Base-by-base conservation (phyloP, 2,113 vertebrate genomes). In the Puma concolor region DNA sequence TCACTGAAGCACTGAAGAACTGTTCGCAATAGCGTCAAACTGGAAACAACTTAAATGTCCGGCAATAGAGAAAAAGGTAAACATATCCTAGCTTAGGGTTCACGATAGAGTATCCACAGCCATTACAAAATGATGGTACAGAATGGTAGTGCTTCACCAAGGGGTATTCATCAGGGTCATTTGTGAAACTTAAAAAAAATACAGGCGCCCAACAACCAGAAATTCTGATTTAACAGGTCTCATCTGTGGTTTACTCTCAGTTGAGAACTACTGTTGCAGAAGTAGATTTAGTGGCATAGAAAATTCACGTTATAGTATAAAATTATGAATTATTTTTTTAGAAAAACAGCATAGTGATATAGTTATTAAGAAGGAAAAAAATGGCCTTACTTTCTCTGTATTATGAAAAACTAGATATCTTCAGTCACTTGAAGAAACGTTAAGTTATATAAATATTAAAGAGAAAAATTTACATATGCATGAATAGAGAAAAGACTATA, bases 391-490 rank as follows among this genome's bases (percentile, higher is more conserved):
- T 69, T 87, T 87, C 41, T 33, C 79, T 69, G 8, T 88, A 60
- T 76, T 92, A 77, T 38, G 29, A 72, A 16, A 96, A 36, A 83
- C 23, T 72, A 94, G 29, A 91, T 60, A 72, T 81, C 57, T 44
- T 88, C 71, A 93, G 7, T 82, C 44, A 91, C 2, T 66, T 85
- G 25, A 97, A 71, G 66, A 92, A 91, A 91, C 88, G 44, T 80
- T 82, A 67, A 95, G 50, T 31, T 91, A 87, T 94, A 69, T 76
- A 80, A 97, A 60, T 76, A 94, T 84, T 81, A 64, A 86, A 82
- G 66, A 95, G 88, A 92, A 44, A 74, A 89, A 84, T 87, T 21
- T 96, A 21, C 44, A 93, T 77, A 94, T 91, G 19, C 10, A 15
- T 91, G 27, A 95, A 80, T n/a, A 87, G 60, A 97, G 52, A 64